Base-by-base conservation (phyloP, 2,113 vertebrate species). In the Oreotragus oreotragus region DNA sequence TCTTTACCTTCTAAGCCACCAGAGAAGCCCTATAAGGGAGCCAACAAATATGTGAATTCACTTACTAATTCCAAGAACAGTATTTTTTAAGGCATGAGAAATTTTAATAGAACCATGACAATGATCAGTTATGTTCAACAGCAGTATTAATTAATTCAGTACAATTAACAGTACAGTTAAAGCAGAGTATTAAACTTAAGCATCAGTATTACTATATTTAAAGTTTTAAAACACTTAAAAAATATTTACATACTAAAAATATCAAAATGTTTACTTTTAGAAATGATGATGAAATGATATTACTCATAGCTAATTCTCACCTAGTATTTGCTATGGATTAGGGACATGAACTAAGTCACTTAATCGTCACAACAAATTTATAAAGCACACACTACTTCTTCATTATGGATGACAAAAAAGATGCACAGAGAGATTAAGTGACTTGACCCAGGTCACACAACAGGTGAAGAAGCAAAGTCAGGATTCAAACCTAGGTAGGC, bases 41-140 rank as follows among this genome's bases (percentile, higher is more conserved):
- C 7, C 51, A 79, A 90, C 1, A 84, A n/a, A 96, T 95, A 57
- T 13, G 5, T 76, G 57, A 27, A 84, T 23, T 97, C 30, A 53
- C n/a, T 96, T 80, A 94, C 25, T 91, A 94, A 93, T 60, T 94
- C 25, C 39, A 97, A 91, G 43, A 89, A 94, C 0, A 92, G 10
- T 27, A 92, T 80, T 55, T 88, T 79, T 49, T 55, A 55, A 93
- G 12, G 21, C 33, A 66, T n/a, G 51, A 94, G 81, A 14, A 88
- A 43, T 14, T 87, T 95, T 91, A 70, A 84, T 80, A 36, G 73
- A 27, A 85, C 39, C 33, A 70, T 88, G 19, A 53, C 14, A 60
- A 93, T 62, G 64, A 96, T 91, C 76, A 85, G n/a, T 86, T 93
- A 79, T 28, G 10, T 55, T 91, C 66, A 95, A 95, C 4, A 79